These are phyloP conservation scores for Phylloscopus trochiloides DNA, from an alignment of 2,113 vertebrate genomes.

Conservation along the genomic window DNA sequence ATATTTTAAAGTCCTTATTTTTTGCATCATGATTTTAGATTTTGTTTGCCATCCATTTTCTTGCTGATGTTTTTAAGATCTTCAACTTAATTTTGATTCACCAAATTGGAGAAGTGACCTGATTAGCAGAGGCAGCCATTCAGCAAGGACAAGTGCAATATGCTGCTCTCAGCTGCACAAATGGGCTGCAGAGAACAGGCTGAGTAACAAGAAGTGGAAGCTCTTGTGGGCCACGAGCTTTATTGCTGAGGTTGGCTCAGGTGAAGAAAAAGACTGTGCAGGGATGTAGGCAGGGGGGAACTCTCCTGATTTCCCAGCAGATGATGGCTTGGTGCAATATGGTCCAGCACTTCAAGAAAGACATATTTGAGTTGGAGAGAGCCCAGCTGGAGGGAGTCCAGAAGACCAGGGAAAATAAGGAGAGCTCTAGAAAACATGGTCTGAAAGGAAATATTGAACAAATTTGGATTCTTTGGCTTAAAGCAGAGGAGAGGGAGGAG, in stretches of 20 bases:
- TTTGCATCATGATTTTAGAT: background rate
- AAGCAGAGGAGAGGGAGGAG: conserved; percentile 8
- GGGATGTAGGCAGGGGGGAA: background rate
- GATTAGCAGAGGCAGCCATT: conserved; percentile 5
- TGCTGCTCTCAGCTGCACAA: background rate
- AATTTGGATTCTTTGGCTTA: conserved; percentile 34
- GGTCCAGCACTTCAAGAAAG: conserved; percentile 38
- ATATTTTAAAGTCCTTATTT: background rate
- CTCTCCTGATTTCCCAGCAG: conserved; percentile 34
- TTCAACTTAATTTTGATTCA: background rate
- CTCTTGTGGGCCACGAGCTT: background rate
- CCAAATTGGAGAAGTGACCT: background rate
- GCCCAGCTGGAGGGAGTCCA: conserved; percentile 52
- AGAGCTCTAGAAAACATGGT: conserved; percentile 34
- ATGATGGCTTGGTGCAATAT: conserved; percentile 43
- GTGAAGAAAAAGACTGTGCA: background rate
- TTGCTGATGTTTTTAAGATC: background rate
- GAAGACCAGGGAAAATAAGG: conserved; percentile 10
- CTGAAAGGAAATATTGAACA: conserved; percentile 35
- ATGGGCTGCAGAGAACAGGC: background rate
- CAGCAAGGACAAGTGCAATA: background rate
- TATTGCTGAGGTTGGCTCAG: conserved; percentile 23
- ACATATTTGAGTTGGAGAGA: conserved; percentile 35
- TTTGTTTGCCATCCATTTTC: background rate
- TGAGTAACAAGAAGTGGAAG: background rate